Evolutionary conservation across 1,140 invertebrate species (phyloP).

Genomic region (Zaprionus vittiger): DNA sequence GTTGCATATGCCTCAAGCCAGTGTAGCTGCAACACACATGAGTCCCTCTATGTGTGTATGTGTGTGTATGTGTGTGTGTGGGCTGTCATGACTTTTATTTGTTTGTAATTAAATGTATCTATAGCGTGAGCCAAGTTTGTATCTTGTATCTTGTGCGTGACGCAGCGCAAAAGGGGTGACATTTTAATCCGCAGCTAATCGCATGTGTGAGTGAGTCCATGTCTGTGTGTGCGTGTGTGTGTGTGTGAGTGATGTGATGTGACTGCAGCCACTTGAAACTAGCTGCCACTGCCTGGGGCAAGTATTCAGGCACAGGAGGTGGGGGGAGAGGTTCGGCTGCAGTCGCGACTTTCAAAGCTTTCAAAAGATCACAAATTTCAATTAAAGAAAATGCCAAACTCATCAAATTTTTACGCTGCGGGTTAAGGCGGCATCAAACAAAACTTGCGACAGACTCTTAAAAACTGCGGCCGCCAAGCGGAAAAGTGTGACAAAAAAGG

Average conservation of each 20-base stretch:
- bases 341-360: conserved; percentile 67
- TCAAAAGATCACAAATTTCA: conserved; percentile 83
- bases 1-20: conserved; percentile 71
- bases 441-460: conserved; percentile 64
- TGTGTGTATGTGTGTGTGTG: conserved; percentile 22
- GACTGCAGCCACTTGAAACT: conserved; percentile 74
- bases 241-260: conserved; percentile 57
- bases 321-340: background rate
- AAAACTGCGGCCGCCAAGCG: conserved; percentile 66
- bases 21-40: conserved; percentile 29
- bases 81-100: conserved; percentile 83
- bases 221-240: conserved; percentile 26
- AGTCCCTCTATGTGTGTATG: background rate
- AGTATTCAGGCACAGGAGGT: background rate
- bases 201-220: conserved; percentile 67
- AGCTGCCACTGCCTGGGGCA: conserved; percentile 2
- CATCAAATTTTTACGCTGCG: conserved; percentile 83
- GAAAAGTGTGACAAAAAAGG: background rate
- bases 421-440: conserved; percentile 64
- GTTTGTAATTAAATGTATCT: conserved; percentile 83
- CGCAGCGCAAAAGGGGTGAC: conserved; percentile 76
- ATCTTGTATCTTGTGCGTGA: conserved; percentile 61
- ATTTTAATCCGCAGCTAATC: conserved; percentile 84
- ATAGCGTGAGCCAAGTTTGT: conserved; percentile 38
- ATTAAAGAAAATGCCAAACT: conserved; percentile 83